phyloP scores from a whole-genome alignment of 2,797 vertebrate species.

The Lemur catta region DNA sequence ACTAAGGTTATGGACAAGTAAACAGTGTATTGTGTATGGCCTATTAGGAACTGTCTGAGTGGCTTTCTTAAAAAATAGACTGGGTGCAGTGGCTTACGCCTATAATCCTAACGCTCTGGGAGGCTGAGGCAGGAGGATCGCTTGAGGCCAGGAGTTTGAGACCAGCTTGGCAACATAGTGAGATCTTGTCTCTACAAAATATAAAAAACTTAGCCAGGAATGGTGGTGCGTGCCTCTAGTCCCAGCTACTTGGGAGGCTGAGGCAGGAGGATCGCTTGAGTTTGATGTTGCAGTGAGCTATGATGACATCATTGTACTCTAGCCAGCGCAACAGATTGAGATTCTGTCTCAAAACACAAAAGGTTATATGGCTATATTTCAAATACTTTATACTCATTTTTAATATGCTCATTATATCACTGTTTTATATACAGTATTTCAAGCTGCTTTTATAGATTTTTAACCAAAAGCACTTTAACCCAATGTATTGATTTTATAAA shows the following conservation, averaged over 20 bases:
- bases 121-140: background rate
- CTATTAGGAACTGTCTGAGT: background rate
- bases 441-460: constrained; percentile 17
- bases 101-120: background rate
- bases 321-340: background rate
- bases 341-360: background rate
- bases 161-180: background rate
- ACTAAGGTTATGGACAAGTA: background rate
- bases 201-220: background rate
- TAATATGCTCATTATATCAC: background rate
- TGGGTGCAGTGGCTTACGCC: background rate
- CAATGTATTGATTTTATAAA: constrained; percentile 34
- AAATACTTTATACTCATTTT: background rate
- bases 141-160: background rate
- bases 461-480: constrained; percentile 21
- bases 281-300: background rate
- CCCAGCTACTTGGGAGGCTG: background rate
- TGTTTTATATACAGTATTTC: background rate
- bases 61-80: background rate
- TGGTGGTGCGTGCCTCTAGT: background rate
- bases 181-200: background rate
- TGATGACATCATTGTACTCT: background rate
- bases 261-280: background rate
- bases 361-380: background rate
- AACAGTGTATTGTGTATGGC: background rate